A percentile compares a stretch with the other conserved stretches of the same genome.
Evolutionary conservation across 1,140 invertebrate species (phyloP).

Genomic region (Nebria ingens): DNA sequence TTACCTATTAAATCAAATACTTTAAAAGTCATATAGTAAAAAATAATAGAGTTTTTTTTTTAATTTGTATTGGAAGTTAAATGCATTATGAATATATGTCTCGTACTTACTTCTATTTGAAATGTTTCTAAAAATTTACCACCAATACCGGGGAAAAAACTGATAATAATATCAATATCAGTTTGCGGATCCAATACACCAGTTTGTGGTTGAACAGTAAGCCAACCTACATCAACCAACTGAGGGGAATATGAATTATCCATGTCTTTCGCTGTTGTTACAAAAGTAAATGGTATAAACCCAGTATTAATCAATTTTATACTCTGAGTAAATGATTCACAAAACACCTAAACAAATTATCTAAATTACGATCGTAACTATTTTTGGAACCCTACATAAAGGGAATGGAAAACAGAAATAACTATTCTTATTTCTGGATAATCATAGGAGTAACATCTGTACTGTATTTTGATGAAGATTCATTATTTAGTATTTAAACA

Average conservation of each 20-base stretch:
- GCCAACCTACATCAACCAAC: conserved; percentile 17
- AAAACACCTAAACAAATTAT: conserved; percentile 27
- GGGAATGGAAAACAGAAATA: no score
- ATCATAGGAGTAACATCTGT: no score
- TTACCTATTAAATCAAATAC: no score
- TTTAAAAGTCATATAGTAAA: no score
- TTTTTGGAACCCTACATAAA: no score
- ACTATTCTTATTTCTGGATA: no score
- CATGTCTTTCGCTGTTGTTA: neutral
- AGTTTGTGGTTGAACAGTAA: conserved; percentile 24
- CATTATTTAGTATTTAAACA: no score
- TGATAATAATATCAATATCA: conserved; percentile 21
- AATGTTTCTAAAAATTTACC: conserved; percentile 24
- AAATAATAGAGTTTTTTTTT: no score
- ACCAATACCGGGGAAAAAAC: conserved; percentile 25
- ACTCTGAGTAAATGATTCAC: conserved; percentile 19
- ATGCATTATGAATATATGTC: no score
- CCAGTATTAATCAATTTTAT: conserved; percentile 17
- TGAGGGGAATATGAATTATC: neutral
- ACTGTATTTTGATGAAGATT: no score
- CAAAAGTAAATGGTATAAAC: conserved; percentile 6
- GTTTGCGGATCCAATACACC: conserved; percentile 23
- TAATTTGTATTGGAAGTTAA: no score
- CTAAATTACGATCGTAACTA: no score
- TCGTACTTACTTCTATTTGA: conserved; percentile 20